phyloP scores from a whole-genome alignment of 2,797 vertebrate genomes.

The Clarias platycephalus region DNA sequence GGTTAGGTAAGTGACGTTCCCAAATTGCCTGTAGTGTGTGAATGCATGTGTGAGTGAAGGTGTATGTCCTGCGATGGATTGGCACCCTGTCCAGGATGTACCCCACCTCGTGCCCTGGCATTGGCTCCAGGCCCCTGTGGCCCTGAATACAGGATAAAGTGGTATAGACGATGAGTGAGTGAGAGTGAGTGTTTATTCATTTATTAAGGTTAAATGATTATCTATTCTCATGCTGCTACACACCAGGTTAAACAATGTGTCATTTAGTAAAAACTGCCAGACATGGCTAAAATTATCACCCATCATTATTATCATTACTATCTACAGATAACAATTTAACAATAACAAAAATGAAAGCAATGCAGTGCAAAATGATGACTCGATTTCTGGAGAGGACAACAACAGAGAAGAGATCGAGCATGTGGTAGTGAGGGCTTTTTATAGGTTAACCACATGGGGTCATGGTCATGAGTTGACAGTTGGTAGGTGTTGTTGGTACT shows the following conservation, averaged over 20 bases:
- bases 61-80: no score
- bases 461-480: not conserved
- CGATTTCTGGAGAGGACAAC: not conserved
- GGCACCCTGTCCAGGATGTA: no score
- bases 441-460: not conserved
- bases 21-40: no score
- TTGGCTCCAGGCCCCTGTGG: no score
- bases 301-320: not conserved
- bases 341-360: not conserved
- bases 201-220: not conserved
- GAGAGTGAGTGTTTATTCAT: not conserved
- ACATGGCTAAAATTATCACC: not conserved
- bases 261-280: no score
- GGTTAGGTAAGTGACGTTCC: no score
- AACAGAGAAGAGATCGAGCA: not conserved
- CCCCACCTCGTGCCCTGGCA: no score
- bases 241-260: not conserved
- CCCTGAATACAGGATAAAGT: no score
- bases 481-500: not conserved
- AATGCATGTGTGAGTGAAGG: no score
- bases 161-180: no score
- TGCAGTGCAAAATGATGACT: not conserved
- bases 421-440: not conserved
- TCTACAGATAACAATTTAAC: not conserved
- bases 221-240: not conserved